Percentiles rank a stretch among this genome's conserved stretches.
Conservation (phyloP, 2,113 vertebrate genomes). For the Morone saxatilis region DNA sequence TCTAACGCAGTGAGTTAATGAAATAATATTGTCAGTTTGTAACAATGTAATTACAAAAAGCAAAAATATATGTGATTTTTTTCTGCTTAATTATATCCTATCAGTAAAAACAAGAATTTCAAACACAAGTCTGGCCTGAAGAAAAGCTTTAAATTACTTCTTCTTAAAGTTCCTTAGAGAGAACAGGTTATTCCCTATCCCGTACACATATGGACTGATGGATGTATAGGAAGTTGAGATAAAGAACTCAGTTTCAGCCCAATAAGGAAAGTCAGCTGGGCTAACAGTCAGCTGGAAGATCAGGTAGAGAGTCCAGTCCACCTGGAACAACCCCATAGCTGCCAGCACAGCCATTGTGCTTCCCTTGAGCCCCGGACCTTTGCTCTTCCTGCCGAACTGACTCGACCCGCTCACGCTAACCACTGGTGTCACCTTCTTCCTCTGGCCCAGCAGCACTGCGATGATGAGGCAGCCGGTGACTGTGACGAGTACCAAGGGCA, state of each 20-base stretch:
- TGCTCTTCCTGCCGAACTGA: constrained; percentile 24
- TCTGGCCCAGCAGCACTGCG: constrained; percentile 66
- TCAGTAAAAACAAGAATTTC: background rate
- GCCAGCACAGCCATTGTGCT: constrained; percentile 75
- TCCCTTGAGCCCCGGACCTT: constrained; percentile 40
- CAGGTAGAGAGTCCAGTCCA: constrained; percentile 82
- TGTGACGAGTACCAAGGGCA: constrained; percentile 81
- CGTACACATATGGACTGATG: constrained; percentile 83
- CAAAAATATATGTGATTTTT: background rate
- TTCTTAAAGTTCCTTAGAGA: constrained; percentile 58
- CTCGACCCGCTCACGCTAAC: background rate
- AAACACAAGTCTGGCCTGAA: background rate
- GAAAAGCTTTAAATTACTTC: constrained; percentile 24
- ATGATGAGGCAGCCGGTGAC: constrained; percentile 76
- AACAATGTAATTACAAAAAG: background rate
- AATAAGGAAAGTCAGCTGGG: constrained; percentile 39
- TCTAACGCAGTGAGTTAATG: background rate
- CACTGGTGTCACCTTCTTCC: constrained; percentile 42
- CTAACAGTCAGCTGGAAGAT: constrained; percentile 68
- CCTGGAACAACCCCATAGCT: constrained; percentile 82
- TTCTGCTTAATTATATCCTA: background rate
- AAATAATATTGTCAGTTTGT: background rate
- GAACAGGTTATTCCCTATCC: constrained; percentile 81
- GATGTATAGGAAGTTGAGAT: constrained; percentile 78
- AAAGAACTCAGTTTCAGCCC: constrained; percentile 80